Base-by-base conservation (phyloP, 2,797 vertebrate genomes). In the Varecia variegata region DNA sequence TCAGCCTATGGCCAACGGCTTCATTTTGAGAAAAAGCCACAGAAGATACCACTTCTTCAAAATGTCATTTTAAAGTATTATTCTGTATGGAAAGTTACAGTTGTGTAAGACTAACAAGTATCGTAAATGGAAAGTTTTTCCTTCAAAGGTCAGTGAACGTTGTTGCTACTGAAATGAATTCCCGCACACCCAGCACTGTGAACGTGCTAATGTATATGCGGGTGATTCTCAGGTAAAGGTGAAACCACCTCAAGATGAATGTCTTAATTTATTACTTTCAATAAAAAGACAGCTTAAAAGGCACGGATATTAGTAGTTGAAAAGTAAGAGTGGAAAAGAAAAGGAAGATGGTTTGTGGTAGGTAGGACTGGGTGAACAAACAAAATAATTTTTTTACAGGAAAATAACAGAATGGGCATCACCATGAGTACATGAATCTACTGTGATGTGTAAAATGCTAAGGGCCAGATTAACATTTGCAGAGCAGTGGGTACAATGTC, bases 221-320 rank as follows among this genome's bases (percentile, higher is more conserved):
- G 58, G 50, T 65, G 38, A 90, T 58, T 88, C 67, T 84, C 65
- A 92, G 50, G 30, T 40, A 52, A 76, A 82, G 25, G 62, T 52
- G 71, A 92, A 79, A 80, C 79, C 9, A 87, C 91, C 52, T 81
- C 43, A 77, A 35, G 35, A 94, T 82, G 52, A 74, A 73, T 88
- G 60, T 96, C 71, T 90, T 97, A 97, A 97, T 96, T 98, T 97
- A 97, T 97, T 98, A 90, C 95, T 96, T 97, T 96, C 95, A 97
- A 95, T 97, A 95, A 97, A 97, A 97, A 95, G 76, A 83, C 15
- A 88, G 43, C 40, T 93, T 88, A 76, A 90, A 97, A 96, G 56
- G 50, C 83, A 89, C 68, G 45, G 40, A 43, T 90, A 96, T 88
- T 95, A 87, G 77, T 92, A 90, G 80, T 68, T 89, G 77, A 88